Conservation (phyloP, 2,113 vertebrate genomes). For the Riparia riparia region DNA sequence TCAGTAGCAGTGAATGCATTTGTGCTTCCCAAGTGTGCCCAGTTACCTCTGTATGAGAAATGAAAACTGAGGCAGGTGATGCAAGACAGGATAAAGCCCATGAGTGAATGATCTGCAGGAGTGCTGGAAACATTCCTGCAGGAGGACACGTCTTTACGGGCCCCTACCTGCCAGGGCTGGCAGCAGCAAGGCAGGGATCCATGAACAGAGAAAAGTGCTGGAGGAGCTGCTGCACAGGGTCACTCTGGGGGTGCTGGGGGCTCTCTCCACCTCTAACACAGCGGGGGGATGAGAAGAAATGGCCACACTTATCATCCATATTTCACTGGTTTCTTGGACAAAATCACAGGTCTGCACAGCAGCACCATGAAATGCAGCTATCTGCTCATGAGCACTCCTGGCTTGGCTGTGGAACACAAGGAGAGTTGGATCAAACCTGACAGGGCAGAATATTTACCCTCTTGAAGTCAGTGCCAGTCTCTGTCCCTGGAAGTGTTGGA, state of each 20-base stretch:
- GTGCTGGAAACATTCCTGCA: background rate
- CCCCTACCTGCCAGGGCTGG: background rate
- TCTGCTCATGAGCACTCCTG: background rate
- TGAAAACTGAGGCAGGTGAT: background rate
- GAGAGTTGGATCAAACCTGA: background rate
- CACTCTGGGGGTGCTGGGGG: rapidly evolving
- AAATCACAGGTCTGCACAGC: background rate
- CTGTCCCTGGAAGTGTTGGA: background rate
- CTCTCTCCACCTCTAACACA: background rate
- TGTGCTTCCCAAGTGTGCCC: background rate
- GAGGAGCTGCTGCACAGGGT: background rate
- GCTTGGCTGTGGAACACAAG: background rate
- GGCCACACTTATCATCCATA: background rate
- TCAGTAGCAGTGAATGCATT: background rate
- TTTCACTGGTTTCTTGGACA: background rate
- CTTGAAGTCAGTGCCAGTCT: background rate
- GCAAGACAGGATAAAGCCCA: background rate
- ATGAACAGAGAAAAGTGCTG: background rate
- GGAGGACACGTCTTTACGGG: background rate
- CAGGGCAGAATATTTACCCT: background rate
- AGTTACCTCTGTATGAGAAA: background rate
- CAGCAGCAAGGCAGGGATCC: background rate
- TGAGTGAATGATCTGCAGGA: background rate
- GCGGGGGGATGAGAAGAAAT: background rate
- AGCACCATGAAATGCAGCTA: background rate